Evolutionary conservation across 2,797 vertebrate species (phyloP), one percentile per base, ranked within the genome.

Genomic region (Phoebastria nigripes): DNA sequence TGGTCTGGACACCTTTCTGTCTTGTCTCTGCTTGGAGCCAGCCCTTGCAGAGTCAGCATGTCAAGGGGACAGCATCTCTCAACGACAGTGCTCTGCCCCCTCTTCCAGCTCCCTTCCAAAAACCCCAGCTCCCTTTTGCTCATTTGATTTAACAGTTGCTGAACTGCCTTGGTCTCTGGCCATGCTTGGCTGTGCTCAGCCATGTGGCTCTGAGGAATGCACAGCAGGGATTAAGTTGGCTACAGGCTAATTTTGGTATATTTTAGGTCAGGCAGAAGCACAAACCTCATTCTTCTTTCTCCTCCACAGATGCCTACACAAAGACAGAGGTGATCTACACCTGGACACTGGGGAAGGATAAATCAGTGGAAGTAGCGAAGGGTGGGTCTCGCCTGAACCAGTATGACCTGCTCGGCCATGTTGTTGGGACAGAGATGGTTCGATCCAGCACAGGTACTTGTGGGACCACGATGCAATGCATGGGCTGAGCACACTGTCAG

Each of bases 241-340:
- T 67, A 87, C 89, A 24, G 89, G 87, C 69, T 94, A 41, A 86
- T 89, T 93, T 49, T 69, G 90, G 54, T 86, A 0, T 69, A 69
- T 93, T 91, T 94, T 93, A 82, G 89, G 83, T 67, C 89, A 55
- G 59, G 76, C 86, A 91, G 88, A 59, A 91, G 82, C 71, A 51
- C 39, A 82, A 63, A 78, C 28, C 59, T 85, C 37, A 16, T 83
- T 95, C 65, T 93, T 74, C 88, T 42, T 86, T 73, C 49, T 93
- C 51, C 31, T 87, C 72, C n/a, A 5, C 95, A 99, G 99, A 99
- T 97, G 99, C 99, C 51, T 99, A 99, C 96, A 99, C 99, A 44
- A 99, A 99, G 84, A 99, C 99, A 1, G 99, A 99, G 97, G 99
- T 99, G 85, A 98, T 99, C 96, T 99, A 99, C 96, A 98, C 99